Evolutionary conservation across 92 coral and sea anemone species (phyloP).

Genomic region (Ricordea florida): DNA sequence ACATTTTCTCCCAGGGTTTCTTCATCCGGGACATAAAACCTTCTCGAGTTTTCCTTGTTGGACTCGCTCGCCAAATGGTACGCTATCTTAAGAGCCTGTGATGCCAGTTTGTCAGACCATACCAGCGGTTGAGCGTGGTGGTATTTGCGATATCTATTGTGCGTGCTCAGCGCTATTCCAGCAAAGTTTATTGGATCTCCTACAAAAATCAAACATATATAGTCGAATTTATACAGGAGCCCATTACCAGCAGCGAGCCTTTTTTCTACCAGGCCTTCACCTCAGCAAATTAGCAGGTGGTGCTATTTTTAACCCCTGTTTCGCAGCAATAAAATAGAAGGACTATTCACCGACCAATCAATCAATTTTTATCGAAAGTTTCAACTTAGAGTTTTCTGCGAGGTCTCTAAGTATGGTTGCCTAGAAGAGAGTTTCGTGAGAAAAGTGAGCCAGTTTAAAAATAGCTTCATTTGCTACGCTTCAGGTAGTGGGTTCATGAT

Average conservation of each 20-base stretch:
- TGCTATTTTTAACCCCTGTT: too few relatives aligned
- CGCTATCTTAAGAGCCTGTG: slow-evolving; percentile 84
- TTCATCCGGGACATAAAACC: slow-evolving; percentile 37
- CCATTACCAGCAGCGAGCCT: background rate
- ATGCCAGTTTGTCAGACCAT: slow-evolving; percentile 90
- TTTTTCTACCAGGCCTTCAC: background rate
- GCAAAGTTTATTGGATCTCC: slow-evolving; percentile 63
- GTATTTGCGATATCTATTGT: slow-evolving; percentile 89
- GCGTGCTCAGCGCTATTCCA: slow-evolving; percentile 64
- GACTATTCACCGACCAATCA: too few relatives aligned
- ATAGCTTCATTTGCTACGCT: too few relatives aligned
- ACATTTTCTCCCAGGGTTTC: slow-evolving; percentile 83
- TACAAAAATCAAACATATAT: background rate
- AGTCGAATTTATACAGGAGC: background rate
- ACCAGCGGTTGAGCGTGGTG: slow-evolving; percentile 86
- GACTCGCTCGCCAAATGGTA: slow-evolving; percentile 58
- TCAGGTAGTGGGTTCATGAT: too few relatives aligned
- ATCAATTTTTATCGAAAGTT: too few relatives aligned
- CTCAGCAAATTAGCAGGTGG: too few relatives aligned
- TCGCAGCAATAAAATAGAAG: too few relatives aligned
- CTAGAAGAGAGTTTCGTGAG: too few relatives aligned
- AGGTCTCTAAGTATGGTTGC: too few relatives aligned
- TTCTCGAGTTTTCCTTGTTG: slow-evolving; percentile 11
- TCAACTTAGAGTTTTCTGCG: too few relatives aligned
- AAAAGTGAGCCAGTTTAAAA: too few relatives aligned